Base-by-base conservation (phyloP, 2,888 invertebrate species). In the Dysmachus trigonus region DNA sequence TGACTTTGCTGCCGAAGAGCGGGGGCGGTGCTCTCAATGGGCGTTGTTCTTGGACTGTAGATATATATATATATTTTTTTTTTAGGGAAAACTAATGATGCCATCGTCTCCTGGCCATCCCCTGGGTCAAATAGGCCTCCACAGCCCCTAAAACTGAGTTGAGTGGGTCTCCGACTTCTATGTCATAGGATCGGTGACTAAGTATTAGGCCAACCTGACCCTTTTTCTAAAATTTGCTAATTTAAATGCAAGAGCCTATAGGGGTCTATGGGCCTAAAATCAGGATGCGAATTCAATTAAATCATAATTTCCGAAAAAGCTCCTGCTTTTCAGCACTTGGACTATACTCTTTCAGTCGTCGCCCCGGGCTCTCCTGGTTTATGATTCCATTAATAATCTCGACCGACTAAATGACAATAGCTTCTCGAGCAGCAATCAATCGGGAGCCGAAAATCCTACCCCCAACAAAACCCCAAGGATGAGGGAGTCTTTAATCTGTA, bases 271-370 rank as follows among this genome's bases (percentile, higher is more conserved):
- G 22, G 15, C 47, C 30, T 47, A 41, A 47, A 41, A 47, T 47
- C 47, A 15, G 47, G 47, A 77, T 77, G 47, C n/a, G 51, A 77
- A 77, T 77, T 77, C 47, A 77, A 77, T 77, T 77, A 77, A 77
- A 41, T 77, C 77, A 77, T 77, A 77, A 77, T 77, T 77, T 77
- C 47, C 77, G 47, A 77, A 47, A 27, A 77, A 77, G 15, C 77
- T 27, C 47, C 47, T 77, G 47, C 41, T 35, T 77, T n/a, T 77
- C 7, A 47, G 35, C 10, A 7, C 47, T 13, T 47, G 15, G 41
- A 51, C 47, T 51, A n/a, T n/a, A 35, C 30, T 77, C 27, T 22
- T 62, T 3, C 13, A 41, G n/a, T n/a, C n/a, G n/a, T n/a, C n/a
- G n/a, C n/a, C n/a, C n/a, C n/a, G n/a, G n/a, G n/a, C n/a, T 2